Evolutionary conservation across 2,888 invertebrate genomes (phyloP), one percentile per base, ranked within the genome.

Genomic region (Petrophora chlorosata): DNA sequence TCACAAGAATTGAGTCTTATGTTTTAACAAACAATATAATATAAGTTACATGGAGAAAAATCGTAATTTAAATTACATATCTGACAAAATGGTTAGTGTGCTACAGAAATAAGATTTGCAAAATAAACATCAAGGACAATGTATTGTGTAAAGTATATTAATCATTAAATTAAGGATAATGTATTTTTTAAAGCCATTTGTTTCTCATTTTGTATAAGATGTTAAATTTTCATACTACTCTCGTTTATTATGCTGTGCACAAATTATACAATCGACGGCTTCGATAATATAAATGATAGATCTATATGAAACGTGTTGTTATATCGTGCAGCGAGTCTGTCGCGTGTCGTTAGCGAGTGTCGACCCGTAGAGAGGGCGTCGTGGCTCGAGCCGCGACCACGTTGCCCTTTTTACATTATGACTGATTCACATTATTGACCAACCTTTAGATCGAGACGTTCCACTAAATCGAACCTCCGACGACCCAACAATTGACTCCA

Each of bases 81-180:
- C 90, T 88, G 86, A 87, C 85, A 89, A 88, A 86, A 89, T 89
- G 90, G 90, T 90, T 90, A 90, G 90, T 90, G 90, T 89, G 86
- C 85, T 90, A 90, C 87, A 82, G 58, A 53, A 61, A 82, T 89
- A 88, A 87, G 88, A 81, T 82, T 82, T 80, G 79, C 79, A 78
- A 73, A 72, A 76, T 75, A 83, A 84, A 77, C 85, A 85, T 81
- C 85, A 87, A 84, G 79, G 84, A 85, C 87, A 85, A 83, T 89
- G 85, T 89, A 87, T 83, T 83, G 84, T 88, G 85, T n/a, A n/a
- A 83, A 84, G 10, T 85, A 81, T 85, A 76, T 76, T 88, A 88
- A 89, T 87, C 87, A 85, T 81, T 85, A 86, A 79, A 85, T 78
- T 89, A 87, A 86, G 87, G 68, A 86, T 83, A 79, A 80, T 84